phyloP scores from a whole-genome alignment of 2,113 vertebrate genomes.

The Rhynchopsitta pachyrhyncha region DNA sequence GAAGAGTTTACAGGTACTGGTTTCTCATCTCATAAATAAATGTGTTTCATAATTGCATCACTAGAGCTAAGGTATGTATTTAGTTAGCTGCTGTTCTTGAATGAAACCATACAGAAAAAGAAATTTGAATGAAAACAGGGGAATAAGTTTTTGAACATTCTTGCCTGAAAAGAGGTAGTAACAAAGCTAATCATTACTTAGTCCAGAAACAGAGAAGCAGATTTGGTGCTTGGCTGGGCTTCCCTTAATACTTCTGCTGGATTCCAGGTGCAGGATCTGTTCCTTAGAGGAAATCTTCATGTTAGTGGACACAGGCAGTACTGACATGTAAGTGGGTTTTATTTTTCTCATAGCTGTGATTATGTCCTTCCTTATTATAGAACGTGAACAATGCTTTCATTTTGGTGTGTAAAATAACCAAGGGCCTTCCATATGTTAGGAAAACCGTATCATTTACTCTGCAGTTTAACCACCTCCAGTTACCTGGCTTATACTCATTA shows the following conservation, averaged over 20 bases:
- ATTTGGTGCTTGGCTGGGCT: not conserved
- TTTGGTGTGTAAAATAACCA: not conserved
- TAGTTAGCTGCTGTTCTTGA: not conserved
- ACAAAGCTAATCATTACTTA: not conserved
- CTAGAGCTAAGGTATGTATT: not conserved
- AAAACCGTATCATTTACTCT: not conserved
- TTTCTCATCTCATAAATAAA: not conserved
- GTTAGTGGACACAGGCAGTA: not conserved
- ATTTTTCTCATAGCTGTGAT: slow-evolving; percentile 20
- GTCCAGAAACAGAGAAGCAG: not conserved
- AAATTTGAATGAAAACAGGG: not conserved
- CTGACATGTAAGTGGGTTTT: not conserved
- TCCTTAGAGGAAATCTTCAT: not conserved
- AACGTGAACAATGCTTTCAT: not conserved
- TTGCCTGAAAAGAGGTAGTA: not conserved
- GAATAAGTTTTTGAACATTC: not conserved
- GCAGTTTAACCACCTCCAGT: not conserved
- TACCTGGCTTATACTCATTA: not conserved
- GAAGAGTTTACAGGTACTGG: not conserved
- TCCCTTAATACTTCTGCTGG: not conserved
- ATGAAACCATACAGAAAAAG: not conserved
- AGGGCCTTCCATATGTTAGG: not conserved
- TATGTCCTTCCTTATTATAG: not conserved
- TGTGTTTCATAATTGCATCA: not conserved
- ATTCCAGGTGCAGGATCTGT: not conserved